Evolutionary conservation across 64 coral and sea anemone genomes (phyloP).

Genomic region (Pocillopora damicornis): DNA sequence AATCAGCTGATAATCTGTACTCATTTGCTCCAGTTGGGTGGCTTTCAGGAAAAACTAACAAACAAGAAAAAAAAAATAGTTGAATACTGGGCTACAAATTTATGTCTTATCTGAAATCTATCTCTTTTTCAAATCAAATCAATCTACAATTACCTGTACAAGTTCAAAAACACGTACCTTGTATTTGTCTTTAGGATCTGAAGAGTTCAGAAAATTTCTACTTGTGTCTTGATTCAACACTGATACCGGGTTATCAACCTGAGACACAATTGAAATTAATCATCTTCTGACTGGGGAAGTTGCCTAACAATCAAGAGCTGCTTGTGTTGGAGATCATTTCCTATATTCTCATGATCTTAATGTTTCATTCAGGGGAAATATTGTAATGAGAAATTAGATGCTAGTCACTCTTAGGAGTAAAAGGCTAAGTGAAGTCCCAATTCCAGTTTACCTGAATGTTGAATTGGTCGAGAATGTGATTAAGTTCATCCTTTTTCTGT

Average conservation of each 20-base stretch:
- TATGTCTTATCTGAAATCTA: not conserved
- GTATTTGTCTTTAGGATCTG: conserved; percentile 91
- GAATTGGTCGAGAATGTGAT: conserved; percentile 93
- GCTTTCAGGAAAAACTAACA: conserved; percentile 91
- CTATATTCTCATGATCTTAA: too few species aligned
- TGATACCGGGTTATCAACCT: conserved; percentile 92
- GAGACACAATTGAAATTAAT: not conserved
- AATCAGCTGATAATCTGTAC: conserved; percentile 79
- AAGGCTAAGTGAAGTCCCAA: not conserved
- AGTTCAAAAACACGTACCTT: conserved; percentile 44
- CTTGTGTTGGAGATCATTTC: too few species aligned
- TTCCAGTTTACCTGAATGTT: conserved; percentile 64
- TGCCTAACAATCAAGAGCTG: too few species aligned
- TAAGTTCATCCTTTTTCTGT: conserved; percentile 86
- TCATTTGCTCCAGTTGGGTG: conserved; percentile 91
- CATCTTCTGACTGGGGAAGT: too few species aligned
- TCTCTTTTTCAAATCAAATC: too few species aligned
- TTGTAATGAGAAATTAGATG: not conserved
- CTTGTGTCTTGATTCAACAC: conserved; percentile 97
- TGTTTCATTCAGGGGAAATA: too few species aligned
- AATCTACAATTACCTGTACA: not conserved
- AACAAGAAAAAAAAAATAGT: not conserved
- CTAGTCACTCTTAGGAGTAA: too few species aligned
- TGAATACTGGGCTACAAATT: not conserved
- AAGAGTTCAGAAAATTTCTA: conserved; percentile 88